Evolutionary conservation across 53 echinoderm and acorn worm genomes (phyloP).

Genomic region (Luidia sarsii): DNA sequence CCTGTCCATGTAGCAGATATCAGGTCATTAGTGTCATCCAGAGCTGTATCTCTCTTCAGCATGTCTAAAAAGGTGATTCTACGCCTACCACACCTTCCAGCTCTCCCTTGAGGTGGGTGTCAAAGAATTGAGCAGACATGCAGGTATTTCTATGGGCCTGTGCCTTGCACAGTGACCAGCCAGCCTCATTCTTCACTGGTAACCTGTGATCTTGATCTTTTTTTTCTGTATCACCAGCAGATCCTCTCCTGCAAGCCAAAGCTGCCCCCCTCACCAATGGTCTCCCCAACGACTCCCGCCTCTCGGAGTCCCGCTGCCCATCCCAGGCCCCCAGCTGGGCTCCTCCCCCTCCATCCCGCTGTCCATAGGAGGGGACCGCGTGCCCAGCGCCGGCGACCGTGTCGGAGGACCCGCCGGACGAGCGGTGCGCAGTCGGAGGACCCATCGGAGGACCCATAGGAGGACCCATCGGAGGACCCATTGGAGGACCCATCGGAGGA

Average conservation of each 20-base stretch:
- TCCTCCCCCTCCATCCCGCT: constrained; percentile 46
- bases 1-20: no score
- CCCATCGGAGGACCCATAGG: constrained; percentile 5
- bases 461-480: neutral
- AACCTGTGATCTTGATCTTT: neutral
- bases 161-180: no score
- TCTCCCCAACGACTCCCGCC: constrained; percentile 53
- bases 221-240: neutral
- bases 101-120: no score
- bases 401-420: constrained; percentile 6
- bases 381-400: constrained; percentile 41
- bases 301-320: constrained; percentile 38
- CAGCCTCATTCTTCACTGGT: neutral
- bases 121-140: no score
- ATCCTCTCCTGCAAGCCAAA: constrained; percentile 40
- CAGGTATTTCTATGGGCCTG: no score
- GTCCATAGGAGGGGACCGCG: constrained; percentile 23
- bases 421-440: constrained; percentile 2
- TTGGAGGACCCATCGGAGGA: constrained; percentile 8
- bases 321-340: constrained; percentile 39
- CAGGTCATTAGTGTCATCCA: no score
- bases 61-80: no score
- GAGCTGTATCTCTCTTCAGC: no score
- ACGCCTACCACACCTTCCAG: no score
- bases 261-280: constrained; percentile 31